A percentile compares a stretch with the other conserved stretches of the same genome.
These are phyloP conservation scores for Ochropleura leucogaster DNA, from an alignment of 2,888 invertebrate species.

Conservation along the genomic window DNA sequence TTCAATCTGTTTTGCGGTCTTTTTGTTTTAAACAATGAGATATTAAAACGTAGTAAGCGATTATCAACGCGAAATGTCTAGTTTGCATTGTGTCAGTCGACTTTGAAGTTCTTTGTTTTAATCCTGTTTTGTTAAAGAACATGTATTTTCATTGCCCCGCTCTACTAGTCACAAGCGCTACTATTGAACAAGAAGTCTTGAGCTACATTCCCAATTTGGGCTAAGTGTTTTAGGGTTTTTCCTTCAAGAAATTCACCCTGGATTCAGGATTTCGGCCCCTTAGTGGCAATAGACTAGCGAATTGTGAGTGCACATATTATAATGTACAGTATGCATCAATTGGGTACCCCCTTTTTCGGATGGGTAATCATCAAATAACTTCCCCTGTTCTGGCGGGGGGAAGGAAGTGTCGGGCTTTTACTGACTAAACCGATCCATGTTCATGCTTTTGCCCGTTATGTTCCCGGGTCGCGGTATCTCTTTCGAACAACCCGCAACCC, in stretches of 20 bases:
- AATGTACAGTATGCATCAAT: not conserved
- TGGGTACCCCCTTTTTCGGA: no score
- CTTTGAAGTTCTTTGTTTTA: not conserved
- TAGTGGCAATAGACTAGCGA: not conserved
- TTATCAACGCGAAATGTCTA: not conserved
- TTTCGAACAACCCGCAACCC: no score
- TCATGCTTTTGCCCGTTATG: no score
- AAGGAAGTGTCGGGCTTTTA: no score
- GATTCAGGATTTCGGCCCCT: not conserved
- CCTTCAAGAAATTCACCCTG: not conserved
- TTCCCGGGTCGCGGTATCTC: no score
- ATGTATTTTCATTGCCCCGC: not conserved
- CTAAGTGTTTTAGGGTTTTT: not conserved
- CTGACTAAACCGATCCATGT: no score
- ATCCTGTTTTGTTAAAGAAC: not conserved
- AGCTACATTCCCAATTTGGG: not conserved
- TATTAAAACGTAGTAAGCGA: conserved; percentile 15
- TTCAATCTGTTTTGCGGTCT: conserved; percentile 6
- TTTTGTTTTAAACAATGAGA: conserved; percentile 29
- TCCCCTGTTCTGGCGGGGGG: no score
- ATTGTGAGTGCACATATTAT: not conserved
- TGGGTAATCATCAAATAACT: no score
- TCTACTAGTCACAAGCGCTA: not conserved
- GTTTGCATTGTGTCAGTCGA: not conserved
- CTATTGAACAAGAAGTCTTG: not conserved